A percentile compares a stretch with the other conserved stretches of the same genome.
Evolutionary conservation across 2,888 invertebrate genomes (phyloP).

Genomic region (Panzeria rudis): DNA sequence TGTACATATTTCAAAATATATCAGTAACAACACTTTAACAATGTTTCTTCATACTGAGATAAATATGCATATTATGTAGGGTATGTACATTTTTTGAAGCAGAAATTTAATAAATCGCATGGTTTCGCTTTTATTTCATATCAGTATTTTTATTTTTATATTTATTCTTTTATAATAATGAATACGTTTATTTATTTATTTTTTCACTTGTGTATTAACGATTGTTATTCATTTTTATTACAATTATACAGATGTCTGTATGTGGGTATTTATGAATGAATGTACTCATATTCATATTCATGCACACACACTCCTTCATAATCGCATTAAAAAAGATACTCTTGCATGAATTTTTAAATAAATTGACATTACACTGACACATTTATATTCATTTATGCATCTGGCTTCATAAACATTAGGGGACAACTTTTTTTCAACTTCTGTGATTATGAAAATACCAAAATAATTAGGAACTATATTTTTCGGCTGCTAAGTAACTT

Average conservation of each 20-base stretch:
- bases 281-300: neutral
- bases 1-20: neutral
- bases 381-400: neutral
- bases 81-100: conserved; percentile 44
- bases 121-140: conserved; percentile 62
- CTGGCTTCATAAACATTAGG: neutral
- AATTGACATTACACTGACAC: neutral
- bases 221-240: conserved; percentile 40
- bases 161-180: conserved; percentile 8
- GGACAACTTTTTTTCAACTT: neutral
- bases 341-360: neutral
- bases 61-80: neutral
- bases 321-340: neutral
- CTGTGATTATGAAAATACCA: neutral
- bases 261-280: neutral
- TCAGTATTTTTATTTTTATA: conserved; percentile 13
- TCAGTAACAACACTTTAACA: neutral
- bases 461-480: too few relatives aligned
- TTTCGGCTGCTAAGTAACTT: too few relatives aligned
- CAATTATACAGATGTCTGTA: neutral
- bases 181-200: conserved; percentile 30
- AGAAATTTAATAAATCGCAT: conserved; percentile 68
- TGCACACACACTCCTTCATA: neutral
- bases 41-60: conserved; percentile 6
- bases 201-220: conserved; percentile 4